These are phyloP conservation scores for Callocephalon fimbriatum DNA, from an alignment of 2,113 vertebrate species.

Conservation along the genomic window DNA sequence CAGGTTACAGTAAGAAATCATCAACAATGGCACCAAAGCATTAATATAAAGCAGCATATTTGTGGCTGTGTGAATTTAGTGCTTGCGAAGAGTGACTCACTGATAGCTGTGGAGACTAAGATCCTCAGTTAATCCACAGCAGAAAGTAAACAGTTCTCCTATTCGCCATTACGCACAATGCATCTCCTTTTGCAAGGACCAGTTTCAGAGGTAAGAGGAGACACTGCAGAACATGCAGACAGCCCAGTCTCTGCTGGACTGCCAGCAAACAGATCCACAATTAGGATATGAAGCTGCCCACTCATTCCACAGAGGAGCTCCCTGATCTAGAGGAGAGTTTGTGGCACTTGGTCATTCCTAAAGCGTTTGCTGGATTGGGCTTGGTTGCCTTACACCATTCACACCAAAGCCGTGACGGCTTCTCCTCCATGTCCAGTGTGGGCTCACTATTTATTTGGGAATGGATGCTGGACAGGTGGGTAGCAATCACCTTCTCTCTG, in stretches of 20 bases:
- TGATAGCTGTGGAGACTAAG: background rate
- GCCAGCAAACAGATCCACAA: background rate
- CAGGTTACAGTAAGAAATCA: background rate
- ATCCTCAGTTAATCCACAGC: background rate
- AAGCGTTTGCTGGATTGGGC: background rate
- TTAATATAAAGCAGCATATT: background rate
- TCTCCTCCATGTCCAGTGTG: background rate
- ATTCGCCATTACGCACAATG: background rate
- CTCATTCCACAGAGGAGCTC: background rate
- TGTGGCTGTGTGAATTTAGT: slow-evolving; percentile 23
- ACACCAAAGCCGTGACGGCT: fast-evolving
- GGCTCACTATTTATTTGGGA: background rate
- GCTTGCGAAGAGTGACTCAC: background rate
- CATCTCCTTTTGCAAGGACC: background rate
- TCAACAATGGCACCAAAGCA: background rate
- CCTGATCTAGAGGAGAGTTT: background rate
- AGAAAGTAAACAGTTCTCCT: background rate
- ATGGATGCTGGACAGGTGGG: background rate
- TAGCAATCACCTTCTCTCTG: background rate
- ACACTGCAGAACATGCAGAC: fast-evolving
- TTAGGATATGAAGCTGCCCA: background rate
- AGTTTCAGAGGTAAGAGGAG: background rate
- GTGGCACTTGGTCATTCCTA: background rate
- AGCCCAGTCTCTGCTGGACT: background rate
- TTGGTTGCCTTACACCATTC: fast-evolving